These are phyloP conservation scores for Vesta saturnalis DNA, from an alignment of 2,888 invertebrate species.

Conservation along the genomic window DNA sequence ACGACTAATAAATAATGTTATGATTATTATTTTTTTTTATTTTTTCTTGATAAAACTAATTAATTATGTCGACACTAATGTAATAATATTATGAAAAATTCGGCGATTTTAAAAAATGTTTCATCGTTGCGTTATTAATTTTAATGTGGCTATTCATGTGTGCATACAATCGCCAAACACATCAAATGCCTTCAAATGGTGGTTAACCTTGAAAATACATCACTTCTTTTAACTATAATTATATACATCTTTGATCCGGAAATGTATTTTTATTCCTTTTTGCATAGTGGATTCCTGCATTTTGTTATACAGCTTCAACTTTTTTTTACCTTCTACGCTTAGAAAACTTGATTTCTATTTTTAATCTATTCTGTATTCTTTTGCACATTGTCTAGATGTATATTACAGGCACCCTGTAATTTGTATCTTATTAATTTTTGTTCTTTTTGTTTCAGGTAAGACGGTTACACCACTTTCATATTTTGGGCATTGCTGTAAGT, in stretches of 20 bases:
- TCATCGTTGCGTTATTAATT: background rate
- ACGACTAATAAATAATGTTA: too few species aligned
- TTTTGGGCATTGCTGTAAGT: background rate
- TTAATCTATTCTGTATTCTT: background rate
- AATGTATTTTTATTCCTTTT: conserved; percentile 37
- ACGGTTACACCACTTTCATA: too few species aligned
- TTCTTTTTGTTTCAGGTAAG: conserved; percentile 15
- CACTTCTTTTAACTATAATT: conserved; percentile 39
- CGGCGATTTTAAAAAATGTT: background rate
- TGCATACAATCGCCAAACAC: conserved; percentile 19
- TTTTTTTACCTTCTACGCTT: background rate
- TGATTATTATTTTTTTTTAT: too few species aligned
- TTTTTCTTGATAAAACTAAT: too few species aligned
- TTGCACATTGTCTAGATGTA: background rate
- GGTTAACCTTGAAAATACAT: conserved; percentile 45
- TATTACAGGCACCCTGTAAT: background rate
- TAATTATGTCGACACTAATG: too few species aligned
- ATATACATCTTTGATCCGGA: conserved; percentile 36
- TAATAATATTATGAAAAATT: too few species aligned
- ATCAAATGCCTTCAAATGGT: conserved; percentile 42
- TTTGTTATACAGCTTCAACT: background rate
- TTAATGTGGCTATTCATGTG: conserved; percentile 15
- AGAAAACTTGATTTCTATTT: conserved; percentile 1
- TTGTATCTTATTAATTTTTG: background rate
- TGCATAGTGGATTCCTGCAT: conserved; percentile 18